Percentiles rank a stretch among this genome's conserved stretches.
Evolutionary conservation across 2,888 invertebrate genomes (phyloP).

Genomic region (Cataglyphis altisquamis): DNA sequence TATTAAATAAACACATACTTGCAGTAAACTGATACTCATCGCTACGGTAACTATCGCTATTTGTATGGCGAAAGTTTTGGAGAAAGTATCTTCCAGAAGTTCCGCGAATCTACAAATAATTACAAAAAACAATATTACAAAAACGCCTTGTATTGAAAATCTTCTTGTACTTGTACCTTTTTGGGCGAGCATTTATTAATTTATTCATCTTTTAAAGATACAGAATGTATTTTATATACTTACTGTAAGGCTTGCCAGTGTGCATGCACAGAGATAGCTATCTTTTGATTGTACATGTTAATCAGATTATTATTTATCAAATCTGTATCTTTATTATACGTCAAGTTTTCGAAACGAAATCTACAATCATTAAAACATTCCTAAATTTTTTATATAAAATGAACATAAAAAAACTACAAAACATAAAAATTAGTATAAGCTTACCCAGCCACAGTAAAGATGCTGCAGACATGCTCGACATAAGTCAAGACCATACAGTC

Average conservation of each 20-base stretch:
- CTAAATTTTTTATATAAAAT: neutral
- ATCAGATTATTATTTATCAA: neutral
- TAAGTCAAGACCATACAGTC: constrained; percentile 3
- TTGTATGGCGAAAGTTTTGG: neutral
- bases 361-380: neutral
- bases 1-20: neutral
- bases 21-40: constrained; percentile 1
- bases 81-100: neutral
- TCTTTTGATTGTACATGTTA: neutral
- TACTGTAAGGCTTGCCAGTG: constrained; percentile 19
- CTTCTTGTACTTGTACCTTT: neutral
- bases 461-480: constrained; percentile 8
- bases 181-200: neutral
- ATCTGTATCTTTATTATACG: neutral
- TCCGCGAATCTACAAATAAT: constrained; percentile 7
- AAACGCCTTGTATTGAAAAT: neutral
- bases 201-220: neutral
- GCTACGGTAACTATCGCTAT: neutral
- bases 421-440: neutral
- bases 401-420: no score
- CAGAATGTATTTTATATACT: neutral
- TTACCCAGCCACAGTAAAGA: constrained; percentile 26
- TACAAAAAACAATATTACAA: neutral
- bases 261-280: neutral
- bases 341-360: constrained; percentile 3